Evolutionary conservation across 1,140 invertebrate genomes (phyloP).

Genomic region (Drosophila neocordata): DNA sequence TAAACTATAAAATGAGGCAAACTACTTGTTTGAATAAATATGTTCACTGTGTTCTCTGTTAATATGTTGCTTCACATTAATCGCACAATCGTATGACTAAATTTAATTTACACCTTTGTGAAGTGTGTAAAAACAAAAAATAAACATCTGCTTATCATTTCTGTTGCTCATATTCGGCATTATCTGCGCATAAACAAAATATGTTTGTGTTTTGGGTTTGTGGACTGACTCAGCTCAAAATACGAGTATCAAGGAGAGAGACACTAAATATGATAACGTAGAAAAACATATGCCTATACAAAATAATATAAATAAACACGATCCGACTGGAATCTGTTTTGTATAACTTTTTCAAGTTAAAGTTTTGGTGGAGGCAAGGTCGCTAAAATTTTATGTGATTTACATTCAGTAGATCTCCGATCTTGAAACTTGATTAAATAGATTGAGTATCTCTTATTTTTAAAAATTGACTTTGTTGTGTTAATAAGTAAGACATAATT

Average conservation of each 20-base stretch:
- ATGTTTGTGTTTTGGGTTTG: not conserved
- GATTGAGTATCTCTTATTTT: not conserved
- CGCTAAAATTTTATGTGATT: not conserved
- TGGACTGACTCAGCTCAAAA: not conserved
- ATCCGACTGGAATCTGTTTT: not conserved
- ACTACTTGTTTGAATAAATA: too few species aligned
- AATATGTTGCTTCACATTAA: not conserved
- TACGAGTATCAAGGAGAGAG: not conserved
- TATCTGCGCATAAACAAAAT: conserved; percentile 5
- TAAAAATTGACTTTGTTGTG: too few species aligned
- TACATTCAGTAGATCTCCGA: not conserved
- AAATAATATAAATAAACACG: not conserved
- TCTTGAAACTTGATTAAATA: not conserved
- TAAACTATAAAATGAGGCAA: too few species aligned
- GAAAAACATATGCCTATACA: not conserved
- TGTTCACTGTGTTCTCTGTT: too few species aligned
- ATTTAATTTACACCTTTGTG: conserved; percentile 1
- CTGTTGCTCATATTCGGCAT: not conserved
- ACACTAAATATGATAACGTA: not conserved
- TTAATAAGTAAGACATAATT: too few species aligned
- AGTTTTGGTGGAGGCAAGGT: not conserved
- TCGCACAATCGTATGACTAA: not conserved
- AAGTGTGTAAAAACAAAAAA: not conserved
- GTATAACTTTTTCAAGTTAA: not conserved
- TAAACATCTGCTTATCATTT: conserved; percentile 4